Base-by-base conservation (phyloP, 2,888 invertebrate genomes). In the Ichneumoninae sp. region DNA sequence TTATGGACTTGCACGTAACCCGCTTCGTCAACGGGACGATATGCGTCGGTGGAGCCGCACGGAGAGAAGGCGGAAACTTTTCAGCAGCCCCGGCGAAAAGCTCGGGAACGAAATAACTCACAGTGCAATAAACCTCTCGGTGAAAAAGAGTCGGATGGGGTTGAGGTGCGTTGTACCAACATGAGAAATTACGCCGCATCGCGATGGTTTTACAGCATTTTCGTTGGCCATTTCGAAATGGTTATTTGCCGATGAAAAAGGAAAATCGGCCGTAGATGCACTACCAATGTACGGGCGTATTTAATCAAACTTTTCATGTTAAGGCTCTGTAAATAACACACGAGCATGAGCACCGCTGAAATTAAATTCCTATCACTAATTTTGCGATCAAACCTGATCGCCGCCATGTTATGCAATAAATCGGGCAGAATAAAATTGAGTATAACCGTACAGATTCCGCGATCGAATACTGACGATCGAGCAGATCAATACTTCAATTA, bases 1-100 rank as follows among this genome's bases (percentile, higher is more conserved):
- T 80, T 80, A 74, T 84, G 84, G 77, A 77, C 72, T 74, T 68
- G 77, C 80, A 84, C 84, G 83, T 83, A 80, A 76, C 60, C 60
- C 62, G 83, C 77, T 83, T 80, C 72, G 80, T 83, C 76, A 72
- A 54, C 76, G 36, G 66, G 10, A 13, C 19, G 57, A 16, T 19
- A 13, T 13, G 40, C 8, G 44, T 62, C 47, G 30, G 19, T 52
- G 60, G 62, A 57, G 72, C 30, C 54, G 52, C 13, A 22, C 76
- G 52, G 68, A 60, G 80, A 77, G 52, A 40, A 76, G 62, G 60
- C 19, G 74, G 22, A 74, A 78, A 77, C 77, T 84, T 84, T 84
- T 74, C 65, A 77, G 19, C 40, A 57, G 50, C 50, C 30, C 70
- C 72, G 76, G 72, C 80, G 80, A 68, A 83, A 80, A 72, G 54